Evolutionary conservation across 92 coral and sea anemone species (phyloP).

Genomic region (Parazoanthus darwini): DNA sequence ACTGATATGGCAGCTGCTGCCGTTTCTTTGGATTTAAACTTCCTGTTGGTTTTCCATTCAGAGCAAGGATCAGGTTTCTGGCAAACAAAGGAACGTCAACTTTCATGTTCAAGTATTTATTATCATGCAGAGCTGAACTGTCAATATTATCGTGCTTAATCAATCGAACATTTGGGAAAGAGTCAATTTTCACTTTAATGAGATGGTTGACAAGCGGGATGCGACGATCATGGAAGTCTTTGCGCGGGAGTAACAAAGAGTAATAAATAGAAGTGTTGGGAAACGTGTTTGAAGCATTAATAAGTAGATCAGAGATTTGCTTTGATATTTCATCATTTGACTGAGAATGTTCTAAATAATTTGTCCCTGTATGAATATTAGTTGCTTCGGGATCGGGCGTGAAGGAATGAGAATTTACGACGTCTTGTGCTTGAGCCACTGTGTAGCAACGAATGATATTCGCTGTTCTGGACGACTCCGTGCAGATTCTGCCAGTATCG

Average conservation of each 20-base stretch:
- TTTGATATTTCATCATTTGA: slow-evolving; percentile 13
- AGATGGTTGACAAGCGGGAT: slow-evolving; percentile 23
- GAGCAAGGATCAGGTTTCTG: background rate
- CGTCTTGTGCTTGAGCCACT: background rate
- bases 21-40: background rate
- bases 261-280: too few species aligned
- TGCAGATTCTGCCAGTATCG: too few species aligned
- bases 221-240: slow-evolving; percentile 16
- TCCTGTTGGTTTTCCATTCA: background rate
- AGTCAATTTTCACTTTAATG: slow-evolving; percentile 13
- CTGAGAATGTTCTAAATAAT: background rate
- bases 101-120: slow-evolving; percentile 8
- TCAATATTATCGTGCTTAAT: slow-evolving; percentile 21
- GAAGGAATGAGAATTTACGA: background rate
- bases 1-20: background rate
- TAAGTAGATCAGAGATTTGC: background rate
- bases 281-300: too few species aligned
- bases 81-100: background rate
- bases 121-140: slow-evolving; percentile 23
- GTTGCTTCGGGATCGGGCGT: background rate
- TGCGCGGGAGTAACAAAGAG: background rate
- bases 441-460: background rate
- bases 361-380: background rate
- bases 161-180: background rate
- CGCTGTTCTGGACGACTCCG: too few species aligned